A percentile compares a stretch with the other conserved stretches of the same genome.
These are phyloP conservation scores for Alviniconcha marisindica DNA, from an alignment of 1,140 invertebrate species.

Conservation along the genomic window DNA sequence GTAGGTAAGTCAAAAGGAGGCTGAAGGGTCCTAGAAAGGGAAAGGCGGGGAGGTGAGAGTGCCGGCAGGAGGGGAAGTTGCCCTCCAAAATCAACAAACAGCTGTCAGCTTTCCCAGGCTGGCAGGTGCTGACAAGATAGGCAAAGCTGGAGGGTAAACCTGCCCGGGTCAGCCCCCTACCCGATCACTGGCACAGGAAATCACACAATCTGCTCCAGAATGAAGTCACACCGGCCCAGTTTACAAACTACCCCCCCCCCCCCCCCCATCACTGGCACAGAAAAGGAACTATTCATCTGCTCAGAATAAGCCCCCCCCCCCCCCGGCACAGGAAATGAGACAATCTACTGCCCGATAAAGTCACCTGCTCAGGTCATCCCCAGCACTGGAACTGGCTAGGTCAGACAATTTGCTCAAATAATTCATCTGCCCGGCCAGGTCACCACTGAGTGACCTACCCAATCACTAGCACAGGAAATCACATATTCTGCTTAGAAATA, in stretches of 20 bases:
- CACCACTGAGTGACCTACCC: too few species aligned
- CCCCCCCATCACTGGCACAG: too few species aligned
- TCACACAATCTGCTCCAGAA: neutral
- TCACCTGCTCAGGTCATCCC: too few species aligned
- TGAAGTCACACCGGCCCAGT: too few species aligned
- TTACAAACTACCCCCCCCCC: too few species aligned
- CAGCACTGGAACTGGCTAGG: too few species aligned
- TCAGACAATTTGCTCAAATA: too few species aligned
- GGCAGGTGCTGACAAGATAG: constrained; percentile 39
- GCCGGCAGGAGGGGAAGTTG: neutral
- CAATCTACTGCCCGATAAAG: too few species aligned
- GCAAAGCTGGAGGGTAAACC: constrained; percentile 32
- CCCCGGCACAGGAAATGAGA: too few species aligned
- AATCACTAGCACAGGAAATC: constrained; percentile 8
- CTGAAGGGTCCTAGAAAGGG: neutral
- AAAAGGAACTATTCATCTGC: too few species aligned
- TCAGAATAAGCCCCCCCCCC: too few species aligned
- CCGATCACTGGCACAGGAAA: constrained; percentile 10
- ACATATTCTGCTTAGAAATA: neutral
- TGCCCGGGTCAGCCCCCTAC: constrained; percentile 17
- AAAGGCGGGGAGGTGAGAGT: neutral
- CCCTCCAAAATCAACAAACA: constrained; percentile 40
- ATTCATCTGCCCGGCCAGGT: too few species aligned
- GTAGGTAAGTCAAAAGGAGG: neutral
- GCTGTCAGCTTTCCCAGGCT: constrained; percentile 32